Evolutionary conservation across 2,797 vertebrate genomes (phyloP).

Genomic region (Myotis pilosus): DNA sequence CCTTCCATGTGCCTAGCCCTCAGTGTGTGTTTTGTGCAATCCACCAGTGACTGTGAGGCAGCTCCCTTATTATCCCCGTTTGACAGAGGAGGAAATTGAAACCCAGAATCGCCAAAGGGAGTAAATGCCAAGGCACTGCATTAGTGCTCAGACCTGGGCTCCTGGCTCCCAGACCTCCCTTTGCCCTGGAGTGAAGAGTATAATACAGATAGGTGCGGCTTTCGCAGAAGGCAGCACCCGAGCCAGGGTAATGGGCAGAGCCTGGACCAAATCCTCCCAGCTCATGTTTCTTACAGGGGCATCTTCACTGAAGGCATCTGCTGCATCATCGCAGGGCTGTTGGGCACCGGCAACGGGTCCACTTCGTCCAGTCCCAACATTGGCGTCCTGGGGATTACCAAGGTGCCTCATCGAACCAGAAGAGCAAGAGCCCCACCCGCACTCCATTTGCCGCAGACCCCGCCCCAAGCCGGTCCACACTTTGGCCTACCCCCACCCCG

Average conservation of each 20-base stretch:
- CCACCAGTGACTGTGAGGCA: background rate
- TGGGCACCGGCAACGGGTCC: conserved; percentile 97
- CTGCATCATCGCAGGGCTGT: conserved; percentile 94
- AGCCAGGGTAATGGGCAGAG: background rate
- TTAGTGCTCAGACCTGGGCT: background rate
- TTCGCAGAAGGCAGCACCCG: background rate
- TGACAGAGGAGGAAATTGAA: background rate
- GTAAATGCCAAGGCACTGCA: background rate
- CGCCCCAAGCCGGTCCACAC: background rate
- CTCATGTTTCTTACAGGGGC: conserved; percentile 84
- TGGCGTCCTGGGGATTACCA: conserved; percentile 96
- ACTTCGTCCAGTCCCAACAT: conserved; percentile 99
- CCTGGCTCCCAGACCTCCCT: background rate
- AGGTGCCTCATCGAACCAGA: conserved; percentile 83
- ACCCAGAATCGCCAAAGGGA: background rate
- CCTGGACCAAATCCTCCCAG: background rate
- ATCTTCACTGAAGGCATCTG: conserved; percentile 95
- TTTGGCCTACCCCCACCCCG: background rate
- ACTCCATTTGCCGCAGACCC: background rate
- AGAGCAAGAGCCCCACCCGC: background rate
- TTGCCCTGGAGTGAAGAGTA: background rate
- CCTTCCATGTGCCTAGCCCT: background rate
- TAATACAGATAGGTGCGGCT: background rate
- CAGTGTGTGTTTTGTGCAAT: background rate
- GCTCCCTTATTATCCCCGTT: background rate